Base-by-base conservation (phyloP, 92 coral and sea anemone species). In the Paramuricea clavata region DNA sequence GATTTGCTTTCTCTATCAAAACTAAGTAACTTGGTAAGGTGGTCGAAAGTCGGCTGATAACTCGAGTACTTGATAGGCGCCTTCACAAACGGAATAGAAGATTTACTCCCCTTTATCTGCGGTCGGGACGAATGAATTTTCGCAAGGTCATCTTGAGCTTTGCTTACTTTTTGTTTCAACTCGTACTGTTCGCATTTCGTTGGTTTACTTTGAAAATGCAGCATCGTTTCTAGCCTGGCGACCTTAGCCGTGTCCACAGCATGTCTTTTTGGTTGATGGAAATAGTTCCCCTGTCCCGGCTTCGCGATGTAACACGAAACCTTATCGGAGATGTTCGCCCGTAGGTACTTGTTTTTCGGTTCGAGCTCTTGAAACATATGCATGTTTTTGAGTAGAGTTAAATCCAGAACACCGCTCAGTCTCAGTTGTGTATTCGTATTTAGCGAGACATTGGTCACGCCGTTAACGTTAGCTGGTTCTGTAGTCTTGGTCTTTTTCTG, bases 1-100 rank as follows among this genome's bases (percentile, higher is more conserved):
- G 32, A 61, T 31, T 61, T 79, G 23, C 71, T 41, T 13, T 33
- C 72, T 60, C 54, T 79, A 25, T 60, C 84, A 42, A 57, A 79
- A 42, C 23, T 79, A 16, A 79, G 39, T 8, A 79, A 30, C 73
- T 60, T 79, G 15, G 73, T 23, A 41, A 79, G 39, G 73, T 61
- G 84, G 23, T 79, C 73, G 11, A 79, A 33, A 21, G 73, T 61
- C 21, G 70, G 72, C 31, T 57, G 70, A 27, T 79, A 57, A 15
- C 73, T 41, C 5, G 84, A 79, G 25, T 79, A 79, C 39, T 61
- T 57, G 10, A 23, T 61, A 15, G 83, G 71, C 15, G 54, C 71
- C 49, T 79, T 79, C 1, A 31, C 72, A 43, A 79, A 59, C 31
- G 84, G 84, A 17, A 36, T 39, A 16, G 72, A 78, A 11, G 83